Evolutionary conservation across 2,888 invertebrate genomes (phyloP), one percentile per base, ranked within the genome.

Genomic region (Chrysolina haemoptera): DNA sequence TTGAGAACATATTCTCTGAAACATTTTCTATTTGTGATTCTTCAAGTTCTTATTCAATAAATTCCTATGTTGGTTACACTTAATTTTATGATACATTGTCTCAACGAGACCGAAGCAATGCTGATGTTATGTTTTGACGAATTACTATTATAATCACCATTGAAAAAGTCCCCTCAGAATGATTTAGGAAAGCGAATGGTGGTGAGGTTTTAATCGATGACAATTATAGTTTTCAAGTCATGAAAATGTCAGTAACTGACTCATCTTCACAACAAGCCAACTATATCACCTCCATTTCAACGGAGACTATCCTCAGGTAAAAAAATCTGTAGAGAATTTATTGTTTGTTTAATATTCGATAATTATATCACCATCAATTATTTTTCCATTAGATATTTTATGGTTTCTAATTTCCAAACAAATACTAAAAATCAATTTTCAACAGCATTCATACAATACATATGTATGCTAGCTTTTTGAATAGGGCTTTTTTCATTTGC

Each of bases 401-500:
- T 16, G 35, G 11, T 22, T 20, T 11, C 9, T 11, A 20, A 11
- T 8, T 53, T 0, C 11, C 10, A 14, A 59, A 12, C 27, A n/a
- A 59, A 1, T 10, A 20, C 11, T n/a, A 27, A 59, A 1, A 27
- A 27, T 59, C n/a, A 59, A 27, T 27, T 18, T 59, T 35, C 35
- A 59, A 22, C 10, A 55, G 27, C 27, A 71, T 27, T 46, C 55
- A 65, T 82, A 83, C 82, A 78, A 82, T 84, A 84, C 67, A 5
- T 18, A 53, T 20, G 59, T 27, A 59, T 35, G 59, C 35, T n/a
- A n/a, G 59, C 59, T 59, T 59, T 59, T 59, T 20, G 6, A 35
- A 43, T 67, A 68, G 59, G 70, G 43, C 40, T 27, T 22, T 27
- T 22, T 50, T 41, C 27, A 50, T 81, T 82, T 88, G 89, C 89